Percentiles rank a stretch among this genome's conserved stretches.
phyloP scores from a whole-genome alignment of 2,888 invertebrate genomes.

The Eristalis tenax region DNA sequence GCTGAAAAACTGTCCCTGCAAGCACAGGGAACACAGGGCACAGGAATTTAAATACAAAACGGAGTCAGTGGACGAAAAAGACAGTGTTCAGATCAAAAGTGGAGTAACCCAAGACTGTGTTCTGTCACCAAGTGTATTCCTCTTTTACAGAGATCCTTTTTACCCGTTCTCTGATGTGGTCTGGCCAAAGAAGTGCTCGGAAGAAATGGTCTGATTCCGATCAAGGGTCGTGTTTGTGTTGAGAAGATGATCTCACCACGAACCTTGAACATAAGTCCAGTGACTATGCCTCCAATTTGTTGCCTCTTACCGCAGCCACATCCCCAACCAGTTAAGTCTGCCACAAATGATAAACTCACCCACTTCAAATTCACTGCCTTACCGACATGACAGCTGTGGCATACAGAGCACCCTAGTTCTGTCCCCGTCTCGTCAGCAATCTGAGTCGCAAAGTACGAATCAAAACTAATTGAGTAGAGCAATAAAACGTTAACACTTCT shows the following conservation, averaged over 20 bases:
- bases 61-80: background rate
- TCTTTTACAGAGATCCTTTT: no score
- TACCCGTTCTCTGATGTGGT: no score
- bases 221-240: no score
- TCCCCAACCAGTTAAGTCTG: background rate
- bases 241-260: no score
- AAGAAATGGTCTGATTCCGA: no score
- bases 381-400: background rate
- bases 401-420: background rate
- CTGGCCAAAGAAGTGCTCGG: no score
- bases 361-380: background rate
- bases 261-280: no score
- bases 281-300: no score
- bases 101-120: no score
- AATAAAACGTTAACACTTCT: background rate
- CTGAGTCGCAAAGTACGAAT: background rate
- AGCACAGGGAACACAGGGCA: constrained; percentile 36
- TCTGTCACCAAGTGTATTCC: no score
- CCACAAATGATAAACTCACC: background rate
- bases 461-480: background rate
- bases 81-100: no score
- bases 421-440: background rate
- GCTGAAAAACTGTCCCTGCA: constrained; percentile 8
- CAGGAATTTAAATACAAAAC: constrained; percentile 51
- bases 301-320: no score